Percentiles rank a stretch among this genome's conserved stretches.
Evolutionary conservation across 2,888 invertebrate species (phyloP).

Genomic region (Leistus spinibarbis): DNA sequence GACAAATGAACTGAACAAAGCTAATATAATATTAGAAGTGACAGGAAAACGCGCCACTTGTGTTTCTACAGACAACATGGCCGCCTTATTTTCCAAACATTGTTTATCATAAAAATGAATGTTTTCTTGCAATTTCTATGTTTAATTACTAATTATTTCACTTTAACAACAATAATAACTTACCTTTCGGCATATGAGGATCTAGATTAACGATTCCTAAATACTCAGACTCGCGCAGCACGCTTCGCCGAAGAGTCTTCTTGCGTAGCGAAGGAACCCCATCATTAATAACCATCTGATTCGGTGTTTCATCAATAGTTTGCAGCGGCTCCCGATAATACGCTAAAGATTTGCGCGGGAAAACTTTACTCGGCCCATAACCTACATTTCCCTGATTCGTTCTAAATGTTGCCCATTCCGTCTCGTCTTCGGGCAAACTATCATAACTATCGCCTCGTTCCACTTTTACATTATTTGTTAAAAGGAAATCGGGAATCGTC

Average conservation of each 20-base stretch:
- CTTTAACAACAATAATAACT: neutral
- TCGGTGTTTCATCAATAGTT: neutral
- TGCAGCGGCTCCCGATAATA: neutral
- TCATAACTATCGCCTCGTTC: neutral
- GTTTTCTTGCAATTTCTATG: too few species aligned
- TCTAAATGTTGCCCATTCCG: neutral
- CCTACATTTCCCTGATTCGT: neutral
- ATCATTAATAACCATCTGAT: neutral
- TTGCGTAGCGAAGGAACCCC: slow-evolving; percentile 18
- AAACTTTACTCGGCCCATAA: neutral
- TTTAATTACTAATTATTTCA: too few species aligned
- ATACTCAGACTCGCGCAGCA: slow-evolving; percentile 11
- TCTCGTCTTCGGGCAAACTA: neutral
- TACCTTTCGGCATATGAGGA: neutral
- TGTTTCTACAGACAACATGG: too few species aligned
- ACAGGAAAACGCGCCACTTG: too few species aligned
- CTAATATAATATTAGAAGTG: too few species aligned
- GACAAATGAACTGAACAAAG: too few species aligned
- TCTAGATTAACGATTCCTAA: slow-evolving; percentile 20
- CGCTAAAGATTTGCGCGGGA: neutral
- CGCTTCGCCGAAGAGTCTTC: slow-evolving; percentile 14
- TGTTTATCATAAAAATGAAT: too few species aligned
- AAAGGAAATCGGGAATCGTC: neutral
- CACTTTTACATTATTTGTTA: neutral
- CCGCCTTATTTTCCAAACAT: too few species aligned